phyloP scores from a whole-genome alignment of 2,797 vertebrate genomes.

The Argentina silus region DNA sequence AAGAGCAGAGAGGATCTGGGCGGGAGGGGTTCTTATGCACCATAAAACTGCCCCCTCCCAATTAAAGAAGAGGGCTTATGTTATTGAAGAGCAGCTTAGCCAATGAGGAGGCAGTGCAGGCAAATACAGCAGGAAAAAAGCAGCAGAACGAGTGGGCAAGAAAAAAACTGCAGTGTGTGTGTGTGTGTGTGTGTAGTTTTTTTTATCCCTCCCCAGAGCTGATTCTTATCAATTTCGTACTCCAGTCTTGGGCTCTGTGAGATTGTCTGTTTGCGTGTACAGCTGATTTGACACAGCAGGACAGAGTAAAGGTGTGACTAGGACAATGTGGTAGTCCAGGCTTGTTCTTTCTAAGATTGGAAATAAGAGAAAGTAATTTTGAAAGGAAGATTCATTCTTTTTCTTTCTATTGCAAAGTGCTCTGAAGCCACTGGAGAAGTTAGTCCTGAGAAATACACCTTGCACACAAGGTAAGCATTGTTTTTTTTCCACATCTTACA shows the following conservation, averaged over 20 bases:
- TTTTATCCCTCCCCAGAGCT: slow-evolving; percentile 68
- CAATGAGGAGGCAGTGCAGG: slow-evolving; percentile 74
- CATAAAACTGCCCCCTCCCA: slow-evolving; percentile 76
- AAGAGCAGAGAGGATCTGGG: slow-evolving; percentile 3
- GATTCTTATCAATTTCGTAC: slow-evolving; percentile 74
- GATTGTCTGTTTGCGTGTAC: slow-evolving; percentile 54
- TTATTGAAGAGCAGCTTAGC: slow-evolving; percentile 76
- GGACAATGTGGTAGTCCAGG: slow-evolving; percentile 44
- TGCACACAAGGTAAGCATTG: slow-evolving; percentile 66
- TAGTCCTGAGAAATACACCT: slow-evolving; percentile 51
- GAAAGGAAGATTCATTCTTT: slow-evolving; percentile 70
- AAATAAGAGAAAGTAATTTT: slow-evolving; percentile 45
- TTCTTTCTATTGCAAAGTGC: slow-evolving; percentile 79
- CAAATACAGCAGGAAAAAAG: slow-evolving; percentile 65
- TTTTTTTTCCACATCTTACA: neutral
- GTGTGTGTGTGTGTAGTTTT: slow-evolving; percentile 72
- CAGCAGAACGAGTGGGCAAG: slow-evolving; percentile 71
- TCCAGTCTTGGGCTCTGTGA: slow-evolving; percentile 60
- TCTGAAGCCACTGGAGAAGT: slow-evolving; percentile 57
- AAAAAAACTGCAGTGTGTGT: slow-evolving; percentile 73
- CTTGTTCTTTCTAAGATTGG: slow-evolving; percentile 70
- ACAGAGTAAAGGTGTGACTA: slow-evolving; percentile 69
- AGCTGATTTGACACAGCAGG: slow-evolving; percentile 49
- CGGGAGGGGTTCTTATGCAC: slow-evolving; percentile 62
- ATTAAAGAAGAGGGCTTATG: slow-evolving; percentile 80